Base-by-base conservation (phyloP, 2,888 invertebrate species). In the Schizotus pectinicornis region DNA sequence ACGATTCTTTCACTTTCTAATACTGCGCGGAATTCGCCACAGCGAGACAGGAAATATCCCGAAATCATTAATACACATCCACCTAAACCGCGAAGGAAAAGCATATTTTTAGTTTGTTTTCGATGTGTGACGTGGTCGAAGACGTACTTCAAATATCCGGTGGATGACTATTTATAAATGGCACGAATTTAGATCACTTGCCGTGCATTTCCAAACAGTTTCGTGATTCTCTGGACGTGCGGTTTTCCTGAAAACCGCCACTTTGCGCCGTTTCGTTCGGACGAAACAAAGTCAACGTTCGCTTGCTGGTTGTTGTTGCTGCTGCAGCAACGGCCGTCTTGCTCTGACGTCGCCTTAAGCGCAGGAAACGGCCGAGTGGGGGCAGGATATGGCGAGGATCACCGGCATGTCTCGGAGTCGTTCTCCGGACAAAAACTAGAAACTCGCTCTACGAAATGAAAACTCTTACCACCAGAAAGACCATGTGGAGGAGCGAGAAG, bases 81-180 rank as follows among this genome's bases (percentile, higher is more conserved):
- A 42, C 31, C 41, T 38, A 62, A 67, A 67, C 67, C 56, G 61
- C 51, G 64, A 62, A 65, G 67, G 68, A 67, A 69, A 64, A 63
- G 63, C 61, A 53, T 76, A 76, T 76, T 76, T 76, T 75, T 75
- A 76, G 74, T 73, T 73, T 76, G 74, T 75, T 76, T 74, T 74
- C 67, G 67, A 70, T 64, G 67, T 70, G 68, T 73, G 75, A 76
- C 74, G 76, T 73, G 74, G 70, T 73, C 71, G 67, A 70, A 73
- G 72, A 75, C 75, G 74, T 72, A 74, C 74, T 73, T 74, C 72
- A 74, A 74, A 77, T 76, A 77, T 76, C 76, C 75, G 75, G 74
- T 74, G 70, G 71, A 70, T 67, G 68, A 65, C 70, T 77, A 76
- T 76, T 75, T 75, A 75, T 77, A 77, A 69, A 69, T 68, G 65